Conservation (phyloP, 1,140 invertebrate species). For the Panagrolaimus sp. region DNA sequence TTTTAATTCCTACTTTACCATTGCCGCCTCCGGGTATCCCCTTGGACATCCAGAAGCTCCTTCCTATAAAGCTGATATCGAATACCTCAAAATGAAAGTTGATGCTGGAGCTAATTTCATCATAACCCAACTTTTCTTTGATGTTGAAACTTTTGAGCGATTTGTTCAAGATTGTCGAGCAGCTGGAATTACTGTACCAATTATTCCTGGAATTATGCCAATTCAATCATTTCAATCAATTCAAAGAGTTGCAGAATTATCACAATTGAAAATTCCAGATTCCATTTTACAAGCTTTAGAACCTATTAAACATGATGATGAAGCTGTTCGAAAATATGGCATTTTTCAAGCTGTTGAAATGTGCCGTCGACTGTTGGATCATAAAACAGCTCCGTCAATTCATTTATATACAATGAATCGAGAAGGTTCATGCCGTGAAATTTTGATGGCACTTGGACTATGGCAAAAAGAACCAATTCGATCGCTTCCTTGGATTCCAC, state of each 20-base stretch:
- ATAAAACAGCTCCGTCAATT: slow-evolving; percentile 4
- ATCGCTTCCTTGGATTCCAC: slow-evolving; percentile 65
- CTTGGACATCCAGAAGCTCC: slow-evolving; percentile 68
- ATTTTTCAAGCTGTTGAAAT: slow-evolving; percentile 30
- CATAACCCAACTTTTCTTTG: slow-evolving; percentile 73
- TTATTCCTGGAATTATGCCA: slow-evolving; percentile 70
- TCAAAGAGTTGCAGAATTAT: slow-evolving; percentile 61
- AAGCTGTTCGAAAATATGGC: slow-evolving; percentile 24
- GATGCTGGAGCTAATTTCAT: slow-evolving; percentile 73
- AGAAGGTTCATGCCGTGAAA: slow-evolving; percentile 52
- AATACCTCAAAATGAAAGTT: slow-evolving; percentile 70
- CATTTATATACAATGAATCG: slow-evolving; percentile 31
- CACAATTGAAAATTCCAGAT: slow-evolving; percentile 66
- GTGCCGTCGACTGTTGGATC: slow-evolving; percentile 22
- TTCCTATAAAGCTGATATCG: slow-evolving; percentile 67
- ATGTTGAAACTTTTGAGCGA: slow-evolving; percentile 66
- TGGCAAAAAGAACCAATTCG: slow-evolving; percentile 63
- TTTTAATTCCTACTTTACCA: slow-evolving; percentile 68
- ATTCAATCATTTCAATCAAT: slow-evolving; percentile 62
- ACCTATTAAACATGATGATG: slow-evolving; percentile 66
- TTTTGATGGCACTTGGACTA: slow-evolving; percentile 65
- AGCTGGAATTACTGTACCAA: slow-evolving; percentile 70
- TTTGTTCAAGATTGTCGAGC: slow-evolving; percentile 68
- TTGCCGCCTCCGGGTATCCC: slow-evolving; percentile 73
- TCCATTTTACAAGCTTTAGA: slow-evolving; percentile 64